These are phyloP conservation scores for Drosophila quinaria DNA, from an alignment of 2,888 invertebrate species.

Conservation along the genomic window DNA sequence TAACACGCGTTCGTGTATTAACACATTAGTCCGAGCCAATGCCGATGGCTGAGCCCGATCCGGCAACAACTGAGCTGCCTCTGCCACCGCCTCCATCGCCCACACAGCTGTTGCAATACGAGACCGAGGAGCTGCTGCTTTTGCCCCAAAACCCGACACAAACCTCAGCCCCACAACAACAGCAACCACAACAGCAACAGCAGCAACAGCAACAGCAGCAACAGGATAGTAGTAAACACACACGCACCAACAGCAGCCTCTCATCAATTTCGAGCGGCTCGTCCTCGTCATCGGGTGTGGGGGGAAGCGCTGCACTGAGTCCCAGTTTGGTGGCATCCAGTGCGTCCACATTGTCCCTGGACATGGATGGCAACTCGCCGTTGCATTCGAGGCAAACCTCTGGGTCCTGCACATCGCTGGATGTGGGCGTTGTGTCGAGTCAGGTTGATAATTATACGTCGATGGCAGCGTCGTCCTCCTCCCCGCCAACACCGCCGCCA, in stretches of 20 bases:
- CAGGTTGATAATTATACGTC: constrained; percentile 69
- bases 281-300: constrained; percentile 81
- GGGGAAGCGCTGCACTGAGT: constrained; percentile 63
- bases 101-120: constrained; percentile 83
- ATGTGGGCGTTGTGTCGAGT: constrained; percentile 44
- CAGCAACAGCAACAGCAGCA: constrained; percentile 46
- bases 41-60: constrained; percentile 48
- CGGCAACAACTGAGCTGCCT: constrained; percentile 75
- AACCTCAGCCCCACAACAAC: constrained; percentile 32
- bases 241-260: constrained; percentile 84
- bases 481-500: constrained; percentile 58
- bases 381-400: constrained; percentile 82
- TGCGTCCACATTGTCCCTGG: constrained; percentile 76
- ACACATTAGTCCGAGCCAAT: constrained; percentile 69
- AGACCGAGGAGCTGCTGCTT: constrained; percentile 60
- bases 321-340: constrained; percentile 61
- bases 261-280: constrained; percentile 83
- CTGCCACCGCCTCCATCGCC: constrained; percentile 85
- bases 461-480: constrained; percentile 70
- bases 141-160: constrained; percentile 34
- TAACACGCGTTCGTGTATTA: constrained; percentile 63
- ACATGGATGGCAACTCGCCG: constrained; percentile 75
- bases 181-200: constrained; percentile 26
- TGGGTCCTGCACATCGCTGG: constrained; percentile 77
- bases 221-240: constrained; percentile 70